phyloP scores from a whole-genome alignment of 2,888 invertebrate genomes.

The Lasius fuliginosus region DNA sequence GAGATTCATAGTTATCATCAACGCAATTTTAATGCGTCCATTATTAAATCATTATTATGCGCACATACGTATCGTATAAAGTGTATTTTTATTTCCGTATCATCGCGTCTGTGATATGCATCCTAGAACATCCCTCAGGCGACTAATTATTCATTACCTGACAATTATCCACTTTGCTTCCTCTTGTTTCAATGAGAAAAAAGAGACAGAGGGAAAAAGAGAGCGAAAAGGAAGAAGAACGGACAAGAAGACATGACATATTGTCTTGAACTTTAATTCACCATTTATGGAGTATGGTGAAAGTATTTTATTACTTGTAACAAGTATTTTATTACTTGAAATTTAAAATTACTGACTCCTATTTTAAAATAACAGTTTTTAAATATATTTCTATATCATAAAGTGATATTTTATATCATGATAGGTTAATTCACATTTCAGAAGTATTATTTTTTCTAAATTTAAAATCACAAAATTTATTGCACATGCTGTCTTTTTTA shows the following conservation, averaged over 20 bases:
- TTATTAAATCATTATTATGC: slow-evolving; percentile 21
- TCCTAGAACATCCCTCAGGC: slow-evolving; percentile 66
- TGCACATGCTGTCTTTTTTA: slow-evolving; percentile 35
- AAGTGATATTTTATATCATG: neutral
- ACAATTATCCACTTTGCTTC: slow-evolving; percentile 40
- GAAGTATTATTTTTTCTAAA: neutral
- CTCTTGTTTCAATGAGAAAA: slow-evolving; percentile 16
- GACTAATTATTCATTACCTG: slow-evolving; percentile 51
- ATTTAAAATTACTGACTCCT: neutral
- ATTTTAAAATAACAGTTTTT: neutral
- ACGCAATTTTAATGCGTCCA: slow-evolving; percentile 28
- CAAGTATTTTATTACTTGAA: neutral
- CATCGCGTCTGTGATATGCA: slow-evolving; percentile 82
- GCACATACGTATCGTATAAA: slow-evolving; percentile 49
- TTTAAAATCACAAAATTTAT: neutral
- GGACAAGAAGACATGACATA: neutral
- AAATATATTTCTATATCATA: neutral
- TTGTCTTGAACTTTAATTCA: slow-evolving; percentile 64
- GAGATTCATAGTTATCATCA: slow-evolving; percentile 11
- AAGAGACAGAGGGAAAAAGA: slow-evolving; percentile 20
- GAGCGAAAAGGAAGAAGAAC: neutral
- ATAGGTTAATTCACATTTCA: slow-evolving; percentile 7
- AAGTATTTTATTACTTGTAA: slow-evolving; percentile 36
- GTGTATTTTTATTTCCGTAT: slow-evolving; percentile 73
- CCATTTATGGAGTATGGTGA: slow-evolving; percentile 48